Percentiles rank a stretch among this genome's conserved stretches.
These are phyloP conservation scores for Platygyra sinensis DNA, from an alignment of 64 coral and sea anemone genomes.

Conservation along the genomic window DNA sequence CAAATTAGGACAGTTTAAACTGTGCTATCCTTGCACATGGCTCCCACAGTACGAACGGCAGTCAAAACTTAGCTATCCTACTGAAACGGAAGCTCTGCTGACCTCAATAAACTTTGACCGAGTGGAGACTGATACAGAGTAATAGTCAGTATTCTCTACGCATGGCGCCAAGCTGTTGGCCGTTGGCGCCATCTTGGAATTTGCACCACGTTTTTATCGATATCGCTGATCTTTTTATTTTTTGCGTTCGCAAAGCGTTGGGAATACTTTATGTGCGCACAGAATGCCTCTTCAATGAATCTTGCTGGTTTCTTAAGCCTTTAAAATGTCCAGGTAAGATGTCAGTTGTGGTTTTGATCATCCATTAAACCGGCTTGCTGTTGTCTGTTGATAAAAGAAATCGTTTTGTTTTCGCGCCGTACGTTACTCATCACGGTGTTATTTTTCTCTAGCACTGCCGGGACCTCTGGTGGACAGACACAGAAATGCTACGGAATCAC, in stretches of 20 bases:
- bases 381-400: neutral
- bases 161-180: neutral
- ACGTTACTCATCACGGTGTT: neutral
- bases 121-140: neutral
- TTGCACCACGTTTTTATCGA: conserved; percentile 7
- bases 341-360: neutral
- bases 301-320: conserved; percentile 5
- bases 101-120: neutral
- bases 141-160: neutral
- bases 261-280: neutral
- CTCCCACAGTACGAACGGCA: too few species aligned
- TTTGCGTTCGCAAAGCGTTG: neutral
- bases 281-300: conserved; percentile 10
- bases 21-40: too few species aligned
- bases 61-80: too few species aligned
- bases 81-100: too few species aligned
- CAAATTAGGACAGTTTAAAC: too few species aligned
- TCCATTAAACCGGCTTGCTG: conserved; percentile 3
- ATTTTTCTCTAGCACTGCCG: conserved; percentile 34
- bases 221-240: neutral
- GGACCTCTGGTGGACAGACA: conserved; percentile 33
- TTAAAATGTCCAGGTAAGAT: conserved; percentile 86
- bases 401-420: neutral
- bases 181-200: conserved; percentile 56
- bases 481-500: conserved; percentile 86